Evolutionary conservation across 2,888 invertebrate genomes (phyloP), one percentile per base, ranked within the genome.

Genomic region (Hirtodrosophila histrioides): DNA sequence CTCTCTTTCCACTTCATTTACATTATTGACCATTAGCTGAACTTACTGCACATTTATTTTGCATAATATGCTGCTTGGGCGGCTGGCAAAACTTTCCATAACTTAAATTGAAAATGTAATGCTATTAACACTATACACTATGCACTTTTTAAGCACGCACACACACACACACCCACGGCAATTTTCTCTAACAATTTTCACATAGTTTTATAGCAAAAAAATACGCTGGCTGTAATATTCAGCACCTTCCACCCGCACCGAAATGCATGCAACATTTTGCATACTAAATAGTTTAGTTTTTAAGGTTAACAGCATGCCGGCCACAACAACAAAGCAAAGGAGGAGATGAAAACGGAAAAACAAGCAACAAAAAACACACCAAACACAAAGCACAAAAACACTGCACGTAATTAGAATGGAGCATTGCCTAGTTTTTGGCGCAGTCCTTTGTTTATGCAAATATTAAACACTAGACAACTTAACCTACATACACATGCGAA

Each of bases 371-470:
- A 17, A 27, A 33, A n/a, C n/a, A n/a, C n/a, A n/a, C n/a, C n/a
- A n/a, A 44, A 29, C 2, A 35, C 36, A 35, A 53, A 36, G 33
- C 41, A 17, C 5, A 44, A 17, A 43, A 8, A 36, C 10, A 55
- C 36, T 45, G 56, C 64, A 64, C 44, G 80, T 73, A 83, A 88
- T 86, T 87, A 87, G 83, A 76, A 67, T 51, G 54, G 29, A 62
- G 33, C 62, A 66, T 63, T 85, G 79, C 66, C 63, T 70, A 65
- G 57, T 69, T 77, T 86, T 86, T 43, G 81, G 71, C 46, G 41
- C 35, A 66, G 60, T 76, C 64, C 80, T 76, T 82, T 83, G 63
- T 71, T 79, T 73, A 86, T 87, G 86, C 64, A 79, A 86, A 83
- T 83, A 70, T 73, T 57, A 62, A 63, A 63, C 58, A 61, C 63